Evolutionary conservation across 2,888 invertebrate species (phyloP).

Genomic region (Athripsodes cinereus): DNA sequence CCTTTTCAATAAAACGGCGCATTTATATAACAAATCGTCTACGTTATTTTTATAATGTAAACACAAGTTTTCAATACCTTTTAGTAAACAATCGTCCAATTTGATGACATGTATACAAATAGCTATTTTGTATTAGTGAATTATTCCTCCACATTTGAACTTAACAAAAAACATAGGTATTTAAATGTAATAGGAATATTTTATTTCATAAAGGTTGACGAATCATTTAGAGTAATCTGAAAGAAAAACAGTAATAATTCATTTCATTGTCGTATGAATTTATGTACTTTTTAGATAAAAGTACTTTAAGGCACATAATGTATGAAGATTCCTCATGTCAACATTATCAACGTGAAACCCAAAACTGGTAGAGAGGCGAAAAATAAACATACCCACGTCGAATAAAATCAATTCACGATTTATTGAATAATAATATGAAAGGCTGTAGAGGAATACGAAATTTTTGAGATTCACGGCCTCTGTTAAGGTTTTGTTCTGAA

Average conservation of each 20-base stretch:
- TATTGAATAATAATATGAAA: not conserved
- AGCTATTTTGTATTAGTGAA: no score
- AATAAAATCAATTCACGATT: conserved; percentile 1
- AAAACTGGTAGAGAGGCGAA: not conserved
- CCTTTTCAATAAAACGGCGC: no score
- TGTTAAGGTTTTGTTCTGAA: not conserved
- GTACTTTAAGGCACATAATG: not conserved
- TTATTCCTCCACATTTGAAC: no score
- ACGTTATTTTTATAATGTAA: no score
- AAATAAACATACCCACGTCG: not conserved
- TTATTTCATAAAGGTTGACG: no score
- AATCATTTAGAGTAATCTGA: no score
- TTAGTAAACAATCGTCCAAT: no score
- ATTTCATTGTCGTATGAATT: not conserved
- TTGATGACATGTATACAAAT: no score
- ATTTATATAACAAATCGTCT: no score
- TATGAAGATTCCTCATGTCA: not conserved
- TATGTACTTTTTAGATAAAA: not conserved
- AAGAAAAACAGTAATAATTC: not conserved
- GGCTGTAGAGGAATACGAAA: not conserved
- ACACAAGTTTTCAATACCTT: no score
- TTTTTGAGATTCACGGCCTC: not conserved
- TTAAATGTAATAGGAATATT: no score
- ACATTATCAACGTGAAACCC: not conserved
- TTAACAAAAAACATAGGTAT: no score